Base-by-base conservation (phyloP, 2,113 vertebrate genomes). In the Amphilophus citrinellus region DNA sequence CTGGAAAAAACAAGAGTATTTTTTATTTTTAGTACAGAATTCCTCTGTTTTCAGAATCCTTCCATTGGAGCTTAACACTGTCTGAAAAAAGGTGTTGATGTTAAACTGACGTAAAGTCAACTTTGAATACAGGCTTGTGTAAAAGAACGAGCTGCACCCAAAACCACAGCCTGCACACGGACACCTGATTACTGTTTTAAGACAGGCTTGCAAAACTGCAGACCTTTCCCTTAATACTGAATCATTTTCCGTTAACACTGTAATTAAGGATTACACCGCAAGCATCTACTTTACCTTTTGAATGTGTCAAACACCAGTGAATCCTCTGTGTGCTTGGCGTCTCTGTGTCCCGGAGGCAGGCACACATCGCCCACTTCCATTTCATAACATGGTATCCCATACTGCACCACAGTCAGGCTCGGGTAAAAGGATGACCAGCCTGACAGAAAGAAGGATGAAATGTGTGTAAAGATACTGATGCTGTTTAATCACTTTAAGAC, bases 361-460 rank as follows among this genome's bases (percentile, higher is more conserved):
- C 98, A 99, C 91, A 98, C 80, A 84, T 98, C 98, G 90, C 98
- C 98, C 86, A 97, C 84, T 89, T 99, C 97, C 94, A 99, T 96
- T 95, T 99, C 98, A 90, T 97, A 99, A 91, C 98, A 99, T 58
- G 98, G 98, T 96, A 99, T 99, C 92, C 98, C 98, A 96, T 99
- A 97, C 95, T 97, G 98, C 92, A 99, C 98, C 95, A 99, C 98
- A 57, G 98, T 99, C 94, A 99, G 94, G 95, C 98, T 99, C 39
- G 98, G 98, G 93, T 99, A 97, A 95, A 99, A 99, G 44, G 98
- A 99, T 14, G 98, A 98, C 98, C 98, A 99, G 77, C 98, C 98
- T 99, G 87, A 24, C 4, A 58, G 65, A 79, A 37, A 61, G 27
- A 30, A 5, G 68, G 42, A 24, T 10, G 20, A 56, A 42, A 10